Conservation (phyloP, 2,797 vertebrate genomes). For the Picus viridis region DNA sequence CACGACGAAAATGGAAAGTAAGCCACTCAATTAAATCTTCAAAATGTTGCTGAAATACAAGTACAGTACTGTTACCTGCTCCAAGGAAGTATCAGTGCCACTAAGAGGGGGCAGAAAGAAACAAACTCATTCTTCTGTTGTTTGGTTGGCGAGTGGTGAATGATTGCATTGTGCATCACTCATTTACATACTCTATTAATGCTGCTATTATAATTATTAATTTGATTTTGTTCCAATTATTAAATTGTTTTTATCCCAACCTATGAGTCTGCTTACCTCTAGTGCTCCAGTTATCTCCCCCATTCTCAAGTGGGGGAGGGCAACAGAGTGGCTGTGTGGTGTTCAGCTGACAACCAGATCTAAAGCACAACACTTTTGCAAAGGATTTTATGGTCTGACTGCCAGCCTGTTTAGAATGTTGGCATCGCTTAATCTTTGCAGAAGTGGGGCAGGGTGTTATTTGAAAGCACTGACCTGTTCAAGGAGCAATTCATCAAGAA, state of each 20-base stretch:
- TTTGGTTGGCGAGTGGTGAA: background rate
- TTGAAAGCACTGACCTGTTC: background rate
- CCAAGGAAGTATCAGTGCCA: background rate
- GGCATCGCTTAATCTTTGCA: background rate
- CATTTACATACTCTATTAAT: background rate
- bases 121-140: background rate
- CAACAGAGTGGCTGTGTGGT: background rate
- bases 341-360: background rate
- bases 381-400: background rate
- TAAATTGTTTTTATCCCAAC: background rate
- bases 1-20: conserved; percentile 98
- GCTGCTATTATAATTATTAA: background rate
- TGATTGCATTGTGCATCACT: background rate
- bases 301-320: background rate
- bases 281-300: background rate
- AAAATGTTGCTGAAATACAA: background rate
- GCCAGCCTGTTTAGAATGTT: background rate
- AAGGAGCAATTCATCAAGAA: background rate
- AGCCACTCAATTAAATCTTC: conserved; percentile 29
- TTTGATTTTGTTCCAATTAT: background rate
- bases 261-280: background rate
- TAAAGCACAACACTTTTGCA: background rate
- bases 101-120: background rate
- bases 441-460: background rate
- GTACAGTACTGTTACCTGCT: background rate